Conservation (phyloP, 2,797 vertebrate species). For the Hydrolagus colliei region DNA sequence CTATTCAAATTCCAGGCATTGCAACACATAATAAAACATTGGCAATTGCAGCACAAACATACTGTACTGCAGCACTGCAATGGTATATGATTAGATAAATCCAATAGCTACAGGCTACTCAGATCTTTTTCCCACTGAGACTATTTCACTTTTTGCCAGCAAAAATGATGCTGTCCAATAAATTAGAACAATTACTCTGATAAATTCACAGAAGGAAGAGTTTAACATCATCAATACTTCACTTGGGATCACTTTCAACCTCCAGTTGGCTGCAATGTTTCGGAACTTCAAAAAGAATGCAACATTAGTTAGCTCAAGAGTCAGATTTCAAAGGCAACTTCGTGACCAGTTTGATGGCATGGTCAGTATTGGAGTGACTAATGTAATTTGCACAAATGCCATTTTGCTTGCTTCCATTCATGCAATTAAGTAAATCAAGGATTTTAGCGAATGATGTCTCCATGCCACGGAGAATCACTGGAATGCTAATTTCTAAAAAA, state of each 20-base stretch:
- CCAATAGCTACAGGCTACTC: not conserved
- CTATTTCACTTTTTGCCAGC: not conserved
- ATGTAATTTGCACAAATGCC: not conserved
- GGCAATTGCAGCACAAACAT: not conserved
- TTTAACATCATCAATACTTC: not conserved
- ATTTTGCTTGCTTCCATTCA: constrained; percentile 9
- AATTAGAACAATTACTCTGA: constrained; percentile 16
- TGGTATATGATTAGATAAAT: constrained; percentile 17
- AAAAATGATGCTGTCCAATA: not conserved
- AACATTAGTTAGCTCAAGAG: constrained; percentile 9
- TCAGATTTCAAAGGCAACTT: constrained; percentile 6
- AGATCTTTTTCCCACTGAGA: not conserved
- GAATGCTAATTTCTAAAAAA: constrained; percentile 9
- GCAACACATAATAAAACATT: not conserved
- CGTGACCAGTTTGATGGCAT: not conserved
- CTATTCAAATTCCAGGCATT: not conserved
- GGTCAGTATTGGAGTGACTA: not conserved
- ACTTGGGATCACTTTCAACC: constrained; percentile 3
- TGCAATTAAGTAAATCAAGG: not conserved
- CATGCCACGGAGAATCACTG: not conserved
- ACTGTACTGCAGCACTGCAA: not conserved
- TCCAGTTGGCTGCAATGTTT: not conserved
- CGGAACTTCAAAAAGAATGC: constrained; percentile 8
- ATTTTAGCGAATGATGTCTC: not conserved
- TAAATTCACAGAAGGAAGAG: constrained; percentile 6